phyloP scores from a whole-genome alignment of 2,888 invertebrate species.

The Ptychoptera contaminata region DNA sequence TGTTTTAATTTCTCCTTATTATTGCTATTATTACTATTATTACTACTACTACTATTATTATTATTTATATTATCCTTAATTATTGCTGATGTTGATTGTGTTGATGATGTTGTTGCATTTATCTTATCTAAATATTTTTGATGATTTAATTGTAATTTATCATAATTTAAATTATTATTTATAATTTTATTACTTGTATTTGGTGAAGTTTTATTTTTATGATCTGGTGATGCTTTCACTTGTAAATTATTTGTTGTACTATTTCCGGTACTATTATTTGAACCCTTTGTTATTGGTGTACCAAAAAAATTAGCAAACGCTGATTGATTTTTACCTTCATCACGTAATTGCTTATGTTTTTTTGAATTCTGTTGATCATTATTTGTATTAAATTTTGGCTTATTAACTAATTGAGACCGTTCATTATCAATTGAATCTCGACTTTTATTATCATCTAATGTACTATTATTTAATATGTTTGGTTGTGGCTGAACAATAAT shows the following conservation, averaged over 20 bases:
- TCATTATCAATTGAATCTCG: slow-evolving; percentile 41
- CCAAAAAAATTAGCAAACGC: slow-evolving; percentile 73
- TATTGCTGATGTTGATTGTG: slow-evolving; percentile 3
- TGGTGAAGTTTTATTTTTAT: slow-evolving; percentile 40
- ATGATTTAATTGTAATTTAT: too few species aligned
- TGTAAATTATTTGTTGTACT: slow-evolving; percentile 1
- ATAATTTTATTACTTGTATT: slow-evolving; percentile 17
- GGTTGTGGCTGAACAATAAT: slow-evolving; percentile 22
- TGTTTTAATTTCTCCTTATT: neutral
- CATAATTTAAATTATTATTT: too few species aligned
- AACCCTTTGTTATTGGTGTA: slow-evolving; percentile 60
- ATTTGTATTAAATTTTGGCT: slow-evolving; percentile 42
- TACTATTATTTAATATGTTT: slow-evolving; percentile 19
- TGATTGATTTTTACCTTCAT: slow-evolving; percentile 38
- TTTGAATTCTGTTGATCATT: slow-evolving; percentile 21
- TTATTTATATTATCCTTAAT: slow-evolving; percentile 14
- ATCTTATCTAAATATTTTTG: too few species aligned
- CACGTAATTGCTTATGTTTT: slow-evolving; percentile 43
- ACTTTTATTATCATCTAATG: slow-evolving; percentile 38
- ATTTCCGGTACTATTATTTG: slow-evolving; percentile 9
- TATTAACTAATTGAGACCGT: slow-evolving; percentile 44
- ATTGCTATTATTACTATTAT: slow-evolving; percentile 3
- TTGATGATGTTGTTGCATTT: neutral
- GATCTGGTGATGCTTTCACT: slow-evolving; percentile 40
- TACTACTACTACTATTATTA: slow-evolving; percentile 8